A percentile compares a stretch with the other conserved stretches of the same genome.
These are phyloP conservation scores for Falcunculus frontatus DNA, from an alignment of 2,113 vertebrate species.

Conservation along the genomic window DNA sequence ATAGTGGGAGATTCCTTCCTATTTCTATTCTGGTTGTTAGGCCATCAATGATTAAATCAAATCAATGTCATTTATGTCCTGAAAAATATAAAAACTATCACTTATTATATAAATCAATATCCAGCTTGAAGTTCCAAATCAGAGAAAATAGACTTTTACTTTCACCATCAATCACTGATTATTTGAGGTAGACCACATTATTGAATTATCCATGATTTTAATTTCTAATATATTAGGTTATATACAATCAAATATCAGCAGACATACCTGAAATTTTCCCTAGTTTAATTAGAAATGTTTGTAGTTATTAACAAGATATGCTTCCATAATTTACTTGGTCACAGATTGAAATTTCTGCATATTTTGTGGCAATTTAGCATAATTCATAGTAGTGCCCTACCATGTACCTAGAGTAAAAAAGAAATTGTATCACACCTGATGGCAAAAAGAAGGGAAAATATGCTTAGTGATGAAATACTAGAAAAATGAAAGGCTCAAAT, in stretches of 20 bases:
- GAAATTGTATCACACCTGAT: constrained; percentile 45
- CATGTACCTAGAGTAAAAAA: constrained; percentile 56
- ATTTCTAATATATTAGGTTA: constrained; percentile 41
- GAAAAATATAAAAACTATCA: constrained; percentile 9
- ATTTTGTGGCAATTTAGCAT: constrained; percentile 58
- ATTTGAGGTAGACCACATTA: constrained; percentile 75
- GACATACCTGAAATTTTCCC: constrained; percentile 47
- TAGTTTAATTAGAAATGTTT: constrained; percentile 60
- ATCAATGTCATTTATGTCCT: not conserved
- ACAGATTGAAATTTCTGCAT: constrained; percentile 7
- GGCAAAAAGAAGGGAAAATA: constrained; percentile 44
- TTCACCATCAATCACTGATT: constrained; percentile 47
- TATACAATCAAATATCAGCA: constrained; percentile 44
- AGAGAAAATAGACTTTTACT: constrained; percentile 37
- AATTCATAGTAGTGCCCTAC: constrained; percentile 55
- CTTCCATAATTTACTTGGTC: constrained; percentile 61
- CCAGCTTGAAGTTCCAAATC: constrained; percentile 42
- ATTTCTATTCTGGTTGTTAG: not conserved
- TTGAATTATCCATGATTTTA: constrained; percentile 38
- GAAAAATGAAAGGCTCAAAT: constrained; percentile 61
- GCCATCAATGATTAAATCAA: not conserved
- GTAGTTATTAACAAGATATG: constrained; percentile 45
- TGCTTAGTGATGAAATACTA: constrained; percentile 57
- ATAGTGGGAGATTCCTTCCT: not conserved
- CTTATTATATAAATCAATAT: constrained; percentile 29